Evolutionary conservation across 2,797 vertebrate genomes (phyloP).

Genomic region (Sarcophilus harrisii): DNA sequence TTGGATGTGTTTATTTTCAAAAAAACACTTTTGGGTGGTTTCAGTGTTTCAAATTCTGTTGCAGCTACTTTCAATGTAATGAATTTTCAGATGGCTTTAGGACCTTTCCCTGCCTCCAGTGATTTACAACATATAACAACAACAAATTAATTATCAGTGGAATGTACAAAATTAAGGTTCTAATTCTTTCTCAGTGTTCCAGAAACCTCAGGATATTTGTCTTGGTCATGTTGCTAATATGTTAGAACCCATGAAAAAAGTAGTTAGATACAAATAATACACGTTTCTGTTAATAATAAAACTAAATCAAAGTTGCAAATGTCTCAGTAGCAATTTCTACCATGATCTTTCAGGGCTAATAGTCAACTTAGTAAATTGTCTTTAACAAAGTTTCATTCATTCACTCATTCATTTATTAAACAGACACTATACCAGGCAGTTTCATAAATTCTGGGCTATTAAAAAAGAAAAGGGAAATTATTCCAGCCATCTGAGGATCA

Average conservation of each 20-base stretch:
- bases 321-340: not conserved
- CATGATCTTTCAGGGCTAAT: not conserved
- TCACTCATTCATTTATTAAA: not conserved
- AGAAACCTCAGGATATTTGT: conserved; percentile 29
- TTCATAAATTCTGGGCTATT: not conserved
- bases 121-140: conserved; percentile 49
- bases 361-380: not conserved
- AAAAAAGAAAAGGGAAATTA: not conserved
- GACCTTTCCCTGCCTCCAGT: conserved; percentile 45
- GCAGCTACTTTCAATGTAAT: conserved; percentile 2
- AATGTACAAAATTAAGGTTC: conserved; percentile 56
- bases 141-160: conserved; percentile 60
- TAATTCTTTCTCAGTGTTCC: conserved; percentile 37
- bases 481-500: not conserved
- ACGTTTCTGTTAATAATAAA: conserved; percentile 41
- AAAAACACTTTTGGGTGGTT: not conserved
- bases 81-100: conserved; percentile 46
- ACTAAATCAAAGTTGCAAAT: not conserved
- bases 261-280: not conserved
- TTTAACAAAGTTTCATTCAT: not conserved
- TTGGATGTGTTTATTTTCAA: conserved; percentile 17
- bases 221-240: conserved; percentile 7
- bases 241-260: not conserved
- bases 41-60: conserved; percentile 11
- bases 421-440: not conserved